These are phyloP conservation scores for Prionailurus bengalensis DNA, from an alignment of 2,113 vertebrate species.

Conservation along the genomic window DNA sequence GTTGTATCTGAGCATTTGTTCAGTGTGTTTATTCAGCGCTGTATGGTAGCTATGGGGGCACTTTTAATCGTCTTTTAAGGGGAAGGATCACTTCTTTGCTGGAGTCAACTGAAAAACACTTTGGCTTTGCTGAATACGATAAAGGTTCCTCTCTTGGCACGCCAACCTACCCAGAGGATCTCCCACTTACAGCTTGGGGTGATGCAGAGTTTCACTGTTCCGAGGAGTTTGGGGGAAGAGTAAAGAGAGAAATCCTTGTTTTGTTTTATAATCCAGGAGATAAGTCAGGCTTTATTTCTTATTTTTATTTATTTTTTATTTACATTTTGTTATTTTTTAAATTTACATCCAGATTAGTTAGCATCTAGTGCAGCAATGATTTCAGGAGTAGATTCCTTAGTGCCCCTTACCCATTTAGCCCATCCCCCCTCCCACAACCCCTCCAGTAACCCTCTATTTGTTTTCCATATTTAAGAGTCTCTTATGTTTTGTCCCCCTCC, in stretches of 20 bases:
- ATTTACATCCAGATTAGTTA: too few species aligned
- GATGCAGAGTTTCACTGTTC: neutral
- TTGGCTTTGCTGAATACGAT: neutral
- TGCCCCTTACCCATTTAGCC: too few species aligned
- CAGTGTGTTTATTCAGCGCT: neutral
- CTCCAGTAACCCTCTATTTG: too few species aligned
- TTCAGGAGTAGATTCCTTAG: too few species aligned
- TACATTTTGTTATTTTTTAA: too few species aligned
- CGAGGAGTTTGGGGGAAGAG: neutral
- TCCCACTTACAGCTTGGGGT: neutral
- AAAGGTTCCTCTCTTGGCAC: neutral
- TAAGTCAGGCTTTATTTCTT: neutral
- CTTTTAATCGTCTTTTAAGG: neutral
- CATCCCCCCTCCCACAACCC: too few species aligned
- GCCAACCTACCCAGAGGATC: neutral
- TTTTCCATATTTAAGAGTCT: too few species aligned
- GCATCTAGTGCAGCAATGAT: too few species aligned
- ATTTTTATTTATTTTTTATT: too few species aligned
- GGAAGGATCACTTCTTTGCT: constrained; percentile 15
- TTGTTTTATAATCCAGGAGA: constrained; percentile 2
- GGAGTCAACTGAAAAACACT: neutral
- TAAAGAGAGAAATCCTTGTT: neutral
- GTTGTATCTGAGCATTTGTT: neutral
- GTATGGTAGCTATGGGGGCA: neutral
- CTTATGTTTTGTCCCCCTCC: too few species aligned